Conservation (phyloP, 2,888 invertebrate genomes). For the Clitarchus hookeri region DNA sequence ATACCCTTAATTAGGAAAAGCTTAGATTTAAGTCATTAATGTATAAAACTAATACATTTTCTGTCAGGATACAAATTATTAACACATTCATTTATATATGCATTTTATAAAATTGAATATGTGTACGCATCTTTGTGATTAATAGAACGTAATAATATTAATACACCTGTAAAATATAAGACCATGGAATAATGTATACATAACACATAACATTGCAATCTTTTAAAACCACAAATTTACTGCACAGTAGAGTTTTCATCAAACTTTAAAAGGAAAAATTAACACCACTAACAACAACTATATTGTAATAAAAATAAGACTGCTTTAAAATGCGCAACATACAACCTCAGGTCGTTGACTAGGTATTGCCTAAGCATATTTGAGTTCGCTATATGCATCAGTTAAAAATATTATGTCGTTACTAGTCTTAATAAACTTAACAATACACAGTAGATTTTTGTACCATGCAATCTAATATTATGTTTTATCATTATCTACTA, state of each 20-base stretch:
- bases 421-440: background rate
- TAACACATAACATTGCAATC: background rate
- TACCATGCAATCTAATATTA: background rate
- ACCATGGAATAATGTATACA: no score
- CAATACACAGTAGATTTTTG: background rate
- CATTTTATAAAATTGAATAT: background rate
- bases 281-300: background rate
- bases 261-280: background rate
- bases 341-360: background rate
- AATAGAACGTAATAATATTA: background rate
- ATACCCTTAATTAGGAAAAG: background rate
- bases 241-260: background rate
- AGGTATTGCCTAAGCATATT: no score
- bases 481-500: background rate
- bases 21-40: background rate
- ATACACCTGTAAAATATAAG: background rate
- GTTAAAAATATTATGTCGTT: background rate
- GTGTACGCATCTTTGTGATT: background rate
- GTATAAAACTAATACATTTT: background rate
- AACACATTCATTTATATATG: background rate
- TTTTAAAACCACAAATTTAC: background rate
- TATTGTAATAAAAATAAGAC: background rate
- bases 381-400: background rate
- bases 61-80: background rate
- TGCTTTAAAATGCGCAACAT: background rate